These are phyloP conservation scores for Synergus japonicus DNA, from an alignment of 2,888 invertebrate genomes.

Conservation along the genomic window DNA sequence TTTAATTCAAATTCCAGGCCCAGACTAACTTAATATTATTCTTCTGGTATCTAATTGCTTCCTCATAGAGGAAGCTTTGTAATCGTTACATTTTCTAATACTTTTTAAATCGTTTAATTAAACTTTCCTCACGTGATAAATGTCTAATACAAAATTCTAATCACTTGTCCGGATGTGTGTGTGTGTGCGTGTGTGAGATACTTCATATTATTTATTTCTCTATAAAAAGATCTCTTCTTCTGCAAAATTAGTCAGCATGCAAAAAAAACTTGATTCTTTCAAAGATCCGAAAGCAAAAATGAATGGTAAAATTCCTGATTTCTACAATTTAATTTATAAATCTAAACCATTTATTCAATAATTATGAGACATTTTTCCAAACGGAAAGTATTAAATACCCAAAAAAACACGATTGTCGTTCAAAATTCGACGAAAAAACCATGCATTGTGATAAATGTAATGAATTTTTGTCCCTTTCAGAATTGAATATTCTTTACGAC, in stretches of 20 bases:
- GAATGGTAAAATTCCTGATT: too few relatives aligned
- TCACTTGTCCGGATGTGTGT: too few relatives aligned
- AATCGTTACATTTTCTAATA: too few relatives aligned
- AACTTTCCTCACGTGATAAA: too few relatives aligned
- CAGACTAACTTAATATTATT: too few relatives aligned
- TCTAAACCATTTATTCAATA: not conserved
- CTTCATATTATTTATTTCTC: not conserved
- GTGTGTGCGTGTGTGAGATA: too few relatives aligned
- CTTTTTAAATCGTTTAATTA: too few relatives aligned
- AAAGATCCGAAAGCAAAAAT: too few relatives aligned
- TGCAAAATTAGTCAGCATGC: not conserved
- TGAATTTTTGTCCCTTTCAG: not conserved
- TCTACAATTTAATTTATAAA: not conserved
- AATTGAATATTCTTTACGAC: not conserved
- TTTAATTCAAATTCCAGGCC: not conserved
- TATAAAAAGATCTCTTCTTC: not conserved
- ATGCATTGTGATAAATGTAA: slow-evolving; percentile 14
- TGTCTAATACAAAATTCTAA: too few relatives aligned
- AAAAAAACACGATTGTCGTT: not conserved
- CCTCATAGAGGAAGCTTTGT: too few relatives aligned
- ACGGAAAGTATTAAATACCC: not conserved
- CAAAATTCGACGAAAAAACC: not conserved
- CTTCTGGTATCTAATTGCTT: too few relatives aligned
- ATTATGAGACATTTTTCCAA: not conserved
- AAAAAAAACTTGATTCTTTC: not conserved